Conservation (phyloP, 2,113 vertebrate genomes). For the Parus major region DNA sequence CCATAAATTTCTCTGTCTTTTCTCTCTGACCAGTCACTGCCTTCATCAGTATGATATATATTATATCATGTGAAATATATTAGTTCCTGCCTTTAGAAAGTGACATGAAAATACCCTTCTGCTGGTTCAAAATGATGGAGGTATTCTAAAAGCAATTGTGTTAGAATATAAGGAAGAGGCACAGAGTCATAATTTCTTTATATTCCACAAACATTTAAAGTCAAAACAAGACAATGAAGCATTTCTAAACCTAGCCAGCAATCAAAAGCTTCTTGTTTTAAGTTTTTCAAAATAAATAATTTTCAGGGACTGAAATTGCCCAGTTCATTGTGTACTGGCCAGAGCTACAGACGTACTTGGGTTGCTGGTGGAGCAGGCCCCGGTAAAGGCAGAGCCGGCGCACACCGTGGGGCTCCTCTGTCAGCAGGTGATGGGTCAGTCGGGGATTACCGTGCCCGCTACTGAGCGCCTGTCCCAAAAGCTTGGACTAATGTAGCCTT, state of each 20-base stretch:
- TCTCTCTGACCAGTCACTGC: neutral
- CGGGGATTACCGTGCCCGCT: neutral
- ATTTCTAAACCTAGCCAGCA: neutral
- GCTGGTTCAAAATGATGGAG: neutral
- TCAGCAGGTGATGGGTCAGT: neutral
- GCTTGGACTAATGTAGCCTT: neutral
- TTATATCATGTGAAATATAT: neutral
- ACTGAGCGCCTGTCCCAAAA: neutral
- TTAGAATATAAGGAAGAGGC: neutral
- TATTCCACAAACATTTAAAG: neutral
- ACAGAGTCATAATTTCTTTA: neutral
- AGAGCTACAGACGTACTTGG: neutral
- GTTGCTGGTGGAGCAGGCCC: neutral
- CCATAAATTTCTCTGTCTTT: neutral
- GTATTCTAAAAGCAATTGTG: neutral
- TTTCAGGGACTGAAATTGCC: neutral
- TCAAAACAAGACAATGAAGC: neutral
- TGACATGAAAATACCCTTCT: neutral
- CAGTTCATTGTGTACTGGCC: neutral
- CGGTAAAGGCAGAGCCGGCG: neutral
- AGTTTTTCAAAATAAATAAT: neutral
- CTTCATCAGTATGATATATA: neutral
- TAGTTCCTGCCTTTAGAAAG: neutral
- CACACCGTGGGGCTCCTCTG: rapidly evolving
- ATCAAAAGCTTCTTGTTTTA: neutral